A percentile compares a stretch with the other conserved stretches of the same genome.
Conservation (phyloP, 2,888 invertebrate species). For the Drosophila demipolita region DNA sequence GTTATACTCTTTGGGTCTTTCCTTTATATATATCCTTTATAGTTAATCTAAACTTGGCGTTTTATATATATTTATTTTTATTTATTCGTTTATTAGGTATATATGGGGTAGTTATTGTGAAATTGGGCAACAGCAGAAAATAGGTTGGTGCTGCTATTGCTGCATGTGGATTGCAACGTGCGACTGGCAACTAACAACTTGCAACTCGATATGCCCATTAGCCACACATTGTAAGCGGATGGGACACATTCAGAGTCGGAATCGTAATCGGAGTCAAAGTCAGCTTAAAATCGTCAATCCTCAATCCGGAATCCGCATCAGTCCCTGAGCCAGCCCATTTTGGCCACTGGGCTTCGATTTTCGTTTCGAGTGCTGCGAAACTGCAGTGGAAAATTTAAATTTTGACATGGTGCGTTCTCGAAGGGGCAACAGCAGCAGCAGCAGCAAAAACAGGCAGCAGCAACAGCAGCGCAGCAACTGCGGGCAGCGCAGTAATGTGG, state of each 20-base stretch:
- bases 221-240: conserved; percentile 52
- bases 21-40: no score
- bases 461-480: conserved; percentile 42
- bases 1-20: no score
- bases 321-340: conserved; percentile 36
- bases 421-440: conserved; percentile 36
- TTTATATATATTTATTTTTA: conserved; percentile 14
- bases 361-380: conserved; percentile 60
- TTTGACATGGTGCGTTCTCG: conserved; percentile 69
- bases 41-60: no score
- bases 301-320: conserved; percentile 15
- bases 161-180: conserved; percentile 37
- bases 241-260: neutral
- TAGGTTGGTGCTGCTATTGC: conserved; percentile 26
- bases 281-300: neutral
- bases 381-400: conserved; percentile 78
- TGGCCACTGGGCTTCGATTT: conserved; percentile 68
- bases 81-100: neutral
- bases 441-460: conserved; percentile 9
- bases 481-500: conserved; percentile 68
- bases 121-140: conserved; percentile 42
- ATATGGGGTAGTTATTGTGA: conserved; percentile 47
- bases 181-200: conserved; percentile 28
- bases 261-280: neutral
- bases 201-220: conserved; percentile 64